A percentile compares a stretch with the other conserved stretches of the same genome.
Conservation (phyloP, 2,797 vertebrate species). For the Potorous gilbertii region DNA sequence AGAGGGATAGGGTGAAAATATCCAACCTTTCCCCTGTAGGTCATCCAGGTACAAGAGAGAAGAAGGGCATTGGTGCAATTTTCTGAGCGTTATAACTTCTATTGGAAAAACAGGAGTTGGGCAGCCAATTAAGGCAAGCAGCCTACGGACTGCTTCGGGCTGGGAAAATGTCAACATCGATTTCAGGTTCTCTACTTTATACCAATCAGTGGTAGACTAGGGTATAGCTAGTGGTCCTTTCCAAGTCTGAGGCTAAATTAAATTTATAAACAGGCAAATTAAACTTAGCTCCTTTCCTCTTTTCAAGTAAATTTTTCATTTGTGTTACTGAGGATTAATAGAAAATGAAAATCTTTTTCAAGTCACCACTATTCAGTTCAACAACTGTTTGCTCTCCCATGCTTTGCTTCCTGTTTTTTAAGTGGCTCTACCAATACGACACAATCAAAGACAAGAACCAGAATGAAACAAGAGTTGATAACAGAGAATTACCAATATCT, state of each 20-base stretch:
- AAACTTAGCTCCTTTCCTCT: constrained; percentile 25
- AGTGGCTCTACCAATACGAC: not conserved
- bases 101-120: constrained; percentile 43
- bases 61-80: constrained; percentile 53
- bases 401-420: constrained; percentile 38
- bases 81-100: constrained; percentile 45
- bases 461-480: too few species aligned
- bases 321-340: constrained; percentile 57
- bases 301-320: constrained; percentile 50
- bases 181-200: constrained; percentile 59
- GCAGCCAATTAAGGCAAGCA: constrained; percentile 60
- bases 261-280: constrained; percentile 61
- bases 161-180: constrained; percentile 59
- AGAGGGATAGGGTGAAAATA: constrained; percentile 23
- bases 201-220: constrained; percentile 48
- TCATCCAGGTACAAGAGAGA: constrained; percentile 45
- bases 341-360: constrained; percentile 61
- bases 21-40: constrained; percentile 57
- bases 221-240: constrained; percentile 44
- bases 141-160: constrained; percentile 55
- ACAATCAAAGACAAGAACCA: not conserved
- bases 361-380: constrained; percentile 31
- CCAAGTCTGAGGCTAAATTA: constrained; percentile 62
- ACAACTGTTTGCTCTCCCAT: constrained; percentile 43
- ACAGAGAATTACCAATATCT: too few species aligned